Percentiles rank a stretch among this genome's conserved stretches.
phyloP scores from a whole-genome alignment of 2,113 vertebrate species.

The Anolis carolinensis region DNA sequence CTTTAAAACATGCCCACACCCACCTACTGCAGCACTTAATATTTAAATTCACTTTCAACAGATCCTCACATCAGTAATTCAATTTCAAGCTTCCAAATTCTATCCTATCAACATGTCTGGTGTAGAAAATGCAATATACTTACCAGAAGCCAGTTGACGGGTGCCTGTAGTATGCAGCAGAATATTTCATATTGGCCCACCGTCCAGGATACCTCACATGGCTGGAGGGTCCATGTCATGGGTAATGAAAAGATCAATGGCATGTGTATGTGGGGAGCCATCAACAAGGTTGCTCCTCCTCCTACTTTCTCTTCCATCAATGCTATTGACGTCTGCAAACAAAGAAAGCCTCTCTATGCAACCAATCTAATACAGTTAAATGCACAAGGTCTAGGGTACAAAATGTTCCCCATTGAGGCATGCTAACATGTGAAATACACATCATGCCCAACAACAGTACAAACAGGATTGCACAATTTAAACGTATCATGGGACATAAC shows the following conservation, averaged over 20 bases:
- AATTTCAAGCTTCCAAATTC: background rate
- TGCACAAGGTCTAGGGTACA: background rate
- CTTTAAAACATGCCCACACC: background rate
- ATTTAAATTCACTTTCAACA: background rate
- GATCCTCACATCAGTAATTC: too few species aligned
- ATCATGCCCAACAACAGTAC: background rate
- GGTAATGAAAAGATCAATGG: background rate
- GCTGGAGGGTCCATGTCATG: background rate
- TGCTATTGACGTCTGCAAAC: slow-evolving; percentile 28
- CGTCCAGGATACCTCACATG: background rate
- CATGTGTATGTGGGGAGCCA: background rate
- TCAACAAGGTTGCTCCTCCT: background rate
- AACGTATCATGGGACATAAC: background rate
- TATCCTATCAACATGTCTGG: too few species aligned
- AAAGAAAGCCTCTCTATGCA: slow-evolving; percentile 33
- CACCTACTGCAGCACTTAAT: background rate
- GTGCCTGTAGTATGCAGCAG: background rate
- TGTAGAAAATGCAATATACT: background rate
- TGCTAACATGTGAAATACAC: background rate
- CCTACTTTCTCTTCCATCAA: slow-evolving; percentile 8
- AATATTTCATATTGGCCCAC: background rate
- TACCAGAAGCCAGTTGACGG: background rate
- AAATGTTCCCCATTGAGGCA: background rate
- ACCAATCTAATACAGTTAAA: slow-evolving; percentile 7
- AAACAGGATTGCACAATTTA: background rate